Evolutionary conservation across 1,140 invertebrate genomes (phyloP).

Genomic region (Chelonus insularis): DNA sequence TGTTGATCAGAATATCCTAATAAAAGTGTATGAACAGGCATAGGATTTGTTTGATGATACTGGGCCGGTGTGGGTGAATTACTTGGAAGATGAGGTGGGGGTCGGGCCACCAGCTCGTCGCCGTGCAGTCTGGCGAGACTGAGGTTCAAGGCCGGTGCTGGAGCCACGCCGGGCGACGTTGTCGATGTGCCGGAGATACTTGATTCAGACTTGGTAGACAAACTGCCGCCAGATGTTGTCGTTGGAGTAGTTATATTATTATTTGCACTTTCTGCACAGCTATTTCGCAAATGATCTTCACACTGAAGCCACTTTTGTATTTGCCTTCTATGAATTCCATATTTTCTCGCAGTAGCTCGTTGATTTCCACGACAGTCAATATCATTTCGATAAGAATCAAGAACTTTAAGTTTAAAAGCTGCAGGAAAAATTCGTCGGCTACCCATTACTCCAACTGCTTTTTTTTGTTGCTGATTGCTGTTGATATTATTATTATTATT

Average conservation of each 20-base stretch:
- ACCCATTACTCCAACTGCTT: slow-evolving; percentile 65
- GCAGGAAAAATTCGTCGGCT: slow-evolving; percentile 81
- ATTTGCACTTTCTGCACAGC: slow-evolving; percentile 61
- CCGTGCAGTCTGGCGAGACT: slow-evolving; percentile 58
- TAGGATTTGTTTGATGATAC: slow-evolving; percentile 28
- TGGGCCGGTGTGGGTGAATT: slow-evolving; percentile 35
- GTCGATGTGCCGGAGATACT: slow-evolving; percentile 7
- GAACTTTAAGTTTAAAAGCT: slow-evolving; percentile 82
- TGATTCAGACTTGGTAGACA: neutral
- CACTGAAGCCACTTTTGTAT: slow-evolving; percentile 89
- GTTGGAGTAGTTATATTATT: neutral
- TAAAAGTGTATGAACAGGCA: slow-evolving; percentile 24
- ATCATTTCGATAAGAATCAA: slow-evolving; percentile 81
- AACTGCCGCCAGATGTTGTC: slow-evolving; percentile 12
- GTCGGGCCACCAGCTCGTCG: slow-evolving; percentile 48
- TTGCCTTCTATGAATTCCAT: slow-evolving; percentile 81
- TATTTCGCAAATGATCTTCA: slow-evolving; percentile 72
- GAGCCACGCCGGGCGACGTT: slow-evolving; percentile 21
- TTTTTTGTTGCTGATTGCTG: slow-evolving; percentile 60
- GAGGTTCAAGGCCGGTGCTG: slow-evolving; percentile 61
- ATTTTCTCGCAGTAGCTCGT: slow-evolving; percentile 81
- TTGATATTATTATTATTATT: slow-evolving; percentile 33
- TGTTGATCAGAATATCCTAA: slow-evolving; percentile 31
- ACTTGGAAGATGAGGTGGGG: slow-evolving; percentile 41
- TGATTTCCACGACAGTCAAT: slow-evolving; percentile 84